Percentiles rank a stretch among this genome's conserved stretches.
Conservation (phyloP, 2,113 vertebrate genomes). For the Theristicus caerulescens region DNA sequence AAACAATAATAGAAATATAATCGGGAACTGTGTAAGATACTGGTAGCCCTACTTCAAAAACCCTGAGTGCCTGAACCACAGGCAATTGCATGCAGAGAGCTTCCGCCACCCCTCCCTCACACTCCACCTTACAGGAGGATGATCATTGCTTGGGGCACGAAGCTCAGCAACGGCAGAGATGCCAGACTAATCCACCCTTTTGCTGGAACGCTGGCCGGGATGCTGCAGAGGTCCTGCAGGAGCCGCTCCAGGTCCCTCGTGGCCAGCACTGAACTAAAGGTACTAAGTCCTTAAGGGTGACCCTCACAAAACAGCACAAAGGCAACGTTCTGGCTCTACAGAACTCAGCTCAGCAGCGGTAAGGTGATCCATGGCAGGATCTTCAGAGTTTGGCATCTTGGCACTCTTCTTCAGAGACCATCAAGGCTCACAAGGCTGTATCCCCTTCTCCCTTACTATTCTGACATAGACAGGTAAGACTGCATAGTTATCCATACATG, state of each 20-base stretch:
- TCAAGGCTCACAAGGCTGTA: background rate
- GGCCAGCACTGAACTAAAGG: background rate
- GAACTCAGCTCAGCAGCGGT: background rate
- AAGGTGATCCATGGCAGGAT: background rate
- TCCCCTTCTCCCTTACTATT: background rate
- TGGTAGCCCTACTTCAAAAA: background rate
- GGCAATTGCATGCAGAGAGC: background rate
- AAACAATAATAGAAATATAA: background rate
- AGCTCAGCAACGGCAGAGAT: background rate
- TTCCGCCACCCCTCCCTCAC: accelerated
- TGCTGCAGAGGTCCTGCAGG: background rate
- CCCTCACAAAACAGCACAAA: accelerated
- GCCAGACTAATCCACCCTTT: background rate
- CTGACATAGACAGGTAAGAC: background rate
- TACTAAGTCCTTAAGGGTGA: too few relatives aligned
- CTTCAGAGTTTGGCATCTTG: background rate
- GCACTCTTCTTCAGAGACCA: background rate
- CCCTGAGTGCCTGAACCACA: background rate
- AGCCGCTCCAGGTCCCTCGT: background rate
- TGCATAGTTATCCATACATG: background rate
- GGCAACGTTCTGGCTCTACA: background rate
- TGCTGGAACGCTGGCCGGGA: background rate
- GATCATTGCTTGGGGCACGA: too few relatives aligned
- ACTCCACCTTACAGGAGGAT: too few relatives aligned
- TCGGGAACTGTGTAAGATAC: background rate